Conservation (phyloP, 2,888 invertebrate species). For the Drosophila eohydei region DNA sequence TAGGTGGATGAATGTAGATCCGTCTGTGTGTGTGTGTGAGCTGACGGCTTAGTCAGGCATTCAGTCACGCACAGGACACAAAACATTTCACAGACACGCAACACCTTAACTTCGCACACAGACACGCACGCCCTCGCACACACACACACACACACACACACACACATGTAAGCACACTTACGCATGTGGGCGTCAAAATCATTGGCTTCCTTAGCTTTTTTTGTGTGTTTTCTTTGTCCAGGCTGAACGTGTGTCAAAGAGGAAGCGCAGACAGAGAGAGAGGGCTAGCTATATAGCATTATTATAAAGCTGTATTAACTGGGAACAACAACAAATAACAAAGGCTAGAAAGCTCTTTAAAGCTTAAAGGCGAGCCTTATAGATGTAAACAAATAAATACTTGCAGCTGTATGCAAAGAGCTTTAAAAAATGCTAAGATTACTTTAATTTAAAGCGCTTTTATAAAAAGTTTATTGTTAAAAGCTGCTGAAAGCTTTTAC, state of each 20-base stretch:
- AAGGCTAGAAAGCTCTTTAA: too few relatives aligned
- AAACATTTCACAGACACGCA: conserved; percentile 75
- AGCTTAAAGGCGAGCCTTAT: too few relatives aligned
- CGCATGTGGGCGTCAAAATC: conserved; percentile 31
- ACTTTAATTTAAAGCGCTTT: neutral
- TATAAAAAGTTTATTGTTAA: neutral
- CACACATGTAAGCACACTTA: conserved; percentile 27
- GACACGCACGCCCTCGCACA: conserved; percentile 22
- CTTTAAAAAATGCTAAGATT: too few relatives aligned
- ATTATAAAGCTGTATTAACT: too few relatives aligned
- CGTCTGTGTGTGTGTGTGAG: conserved; percentile 14
- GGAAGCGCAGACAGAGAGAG: neutral
- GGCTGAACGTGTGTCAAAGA: neutral
- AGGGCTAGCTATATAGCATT: neutral
- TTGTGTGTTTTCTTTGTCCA: conserved; percentile 12
- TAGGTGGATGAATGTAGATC: neutral
- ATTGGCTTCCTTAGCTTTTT: conserved; percentile 30
- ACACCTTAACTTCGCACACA: conserved; percentile 54
- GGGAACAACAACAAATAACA: too few relatives aligned
- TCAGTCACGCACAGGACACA: conserved; percentile 72
- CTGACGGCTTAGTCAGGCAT: conserved; percentile 44
- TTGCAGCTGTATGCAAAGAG: too few relatives aligned
- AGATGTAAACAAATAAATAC: too few relatives aligned
- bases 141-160: neutral
- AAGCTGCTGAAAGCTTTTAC: neutral